These are phyloP conservation scores for Corapipo altera DNA, from an alignment of 2,113 vertebrate species.

Conservation along the genomic window DNA sequence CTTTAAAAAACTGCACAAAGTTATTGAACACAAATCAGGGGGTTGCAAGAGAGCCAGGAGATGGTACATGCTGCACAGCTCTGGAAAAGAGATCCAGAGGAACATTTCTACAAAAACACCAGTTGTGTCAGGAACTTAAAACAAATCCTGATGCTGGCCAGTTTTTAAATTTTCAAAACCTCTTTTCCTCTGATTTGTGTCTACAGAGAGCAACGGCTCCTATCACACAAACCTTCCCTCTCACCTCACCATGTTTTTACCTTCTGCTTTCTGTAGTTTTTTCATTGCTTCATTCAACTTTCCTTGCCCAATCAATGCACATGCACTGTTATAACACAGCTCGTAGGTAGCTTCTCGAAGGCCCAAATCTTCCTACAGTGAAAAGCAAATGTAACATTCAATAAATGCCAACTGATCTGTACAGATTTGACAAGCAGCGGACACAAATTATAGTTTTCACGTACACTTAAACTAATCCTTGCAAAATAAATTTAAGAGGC, in stretches of 20 bases:
- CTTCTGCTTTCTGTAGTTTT: conserved; percentile 91
- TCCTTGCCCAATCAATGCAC: conserved; percentile 90
- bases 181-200: not conserved
- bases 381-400: not conserved
- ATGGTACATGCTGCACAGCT: not conserved
- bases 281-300: conserved; percentile 85
- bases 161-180: not conserved
- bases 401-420: not conserved
- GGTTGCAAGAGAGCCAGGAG: not conserved
- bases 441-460: not conserved
- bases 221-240: not conserved
- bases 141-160: not conserved
- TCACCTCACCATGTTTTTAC: conserved; percentile 67
- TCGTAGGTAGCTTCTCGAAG: conserved; percentile 92
- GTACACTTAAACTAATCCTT: not conserved
- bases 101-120: not conserved
- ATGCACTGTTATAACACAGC: conserved; percentile 93
- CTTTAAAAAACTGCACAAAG: not conserved
- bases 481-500: not conserved
- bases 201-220: not conserved
- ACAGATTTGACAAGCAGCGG: not conserved
- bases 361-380: conserved; percentile 87
- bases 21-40: not conserved
- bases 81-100: not conserved
- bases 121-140: not conserved